Evolutionary conservation across 64 coral and sea anemone species (phyloP).

Genomic region (Montipora sp.): DNA sequence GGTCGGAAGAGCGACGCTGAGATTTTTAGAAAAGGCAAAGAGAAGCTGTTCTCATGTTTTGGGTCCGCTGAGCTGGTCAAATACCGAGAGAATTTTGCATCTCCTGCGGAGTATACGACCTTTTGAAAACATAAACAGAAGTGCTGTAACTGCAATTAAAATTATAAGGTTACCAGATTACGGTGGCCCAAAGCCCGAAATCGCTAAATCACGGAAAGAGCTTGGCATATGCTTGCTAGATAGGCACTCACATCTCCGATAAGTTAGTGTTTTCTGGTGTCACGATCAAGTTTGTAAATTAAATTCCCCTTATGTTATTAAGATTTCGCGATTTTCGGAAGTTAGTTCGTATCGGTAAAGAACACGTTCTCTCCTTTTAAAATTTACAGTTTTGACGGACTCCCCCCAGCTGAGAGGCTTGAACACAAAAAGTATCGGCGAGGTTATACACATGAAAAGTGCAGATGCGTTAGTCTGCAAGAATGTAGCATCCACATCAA

Average conservation of each 20-base stretch:
- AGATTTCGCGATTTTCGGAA: constrained; percentile 1
- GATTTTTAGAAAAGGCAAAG: background rate
- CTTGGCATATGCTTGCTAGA: constrained; percentile 17
- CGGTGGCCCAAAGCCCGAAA: background rate
- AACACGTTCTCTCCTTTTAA: constrained; percentile 82
- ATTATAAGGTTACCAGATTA: constrained; percentile 79
- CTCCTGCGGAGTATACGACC: constrained; percentile 31
- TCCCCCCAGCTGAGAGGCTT: constrained; percentile 82
- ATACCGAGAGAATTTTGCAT: constrained; percentile 13
- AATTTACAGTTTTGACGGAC: constrained; percentile 67
- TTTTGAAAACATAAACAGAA: constrained; percentile 68
- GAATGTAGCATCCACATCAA: constrained; percentile 31
- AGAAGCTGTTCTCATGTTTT: constrained; percentile 16
- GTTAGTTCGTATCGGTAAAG: constrained; percentile 3
- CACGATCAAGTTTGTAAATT: background rate
- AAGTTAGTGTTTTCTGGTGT: background rate
- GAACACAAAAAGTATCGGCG: constrained; percentile 85
- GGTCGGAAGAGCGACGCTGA: background rate
- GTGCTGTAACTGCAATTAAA: constrained; percentile 72
- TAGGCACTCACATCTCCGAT: background rate
- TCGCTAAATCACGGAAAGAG: constrained; percentile 36
- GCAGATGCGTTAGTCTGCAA: constrained; percentile 58
- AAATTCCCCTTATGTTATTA: background rate
- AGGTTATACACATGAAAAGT: constrained; percentile 59
- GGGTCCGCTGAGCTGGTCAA: constrained; percentile 36